Evolutionary conservation across 2,888 invertebrate genomes (phyloP), one percentile per base, ranked within the genome.

Genomic region (Hedychridium roseum): DNA sequence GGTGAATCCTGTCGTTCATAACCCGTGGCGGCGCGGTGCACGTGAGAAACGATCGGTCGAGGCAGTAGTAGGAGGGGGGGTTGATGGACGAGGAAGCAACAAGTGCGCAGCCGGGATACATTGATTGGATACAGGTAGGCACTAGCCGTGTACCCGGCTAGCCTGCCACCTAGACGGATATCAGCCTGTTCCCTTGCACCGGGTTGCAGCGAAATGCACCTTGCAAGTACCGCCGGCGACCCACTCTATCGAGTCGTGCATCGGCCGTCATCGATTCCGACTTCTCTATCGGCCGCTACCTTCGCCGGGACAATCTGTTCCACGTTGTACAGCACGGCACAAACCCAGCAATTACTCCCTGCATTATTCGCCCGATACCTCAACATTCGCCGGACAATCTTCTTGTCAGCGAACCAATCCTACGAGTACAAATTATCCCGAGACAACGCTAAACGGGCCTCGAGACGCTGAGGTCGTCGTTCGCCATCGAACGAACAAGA

Each of bases 91-190:
- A 50, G 50, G 57, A 45, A 45, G 43, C 41, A 50, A 49, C 49
- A 43, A 16, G 37, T 43, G 32, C 9, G 31, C 45, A 45, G 37
- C 47, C 37, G 41, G 50, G 44, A 41, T 26, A 43, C 52, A 50
- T 59, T 59, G 65, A 65, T 65, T 63, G 63, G 63, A 45, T 65
- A 60, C 55, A 54, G 63, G n/a, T n/a, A n/a, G n/a, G 57, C 41
- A 32, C 44, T 49, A 56, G 54, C 50, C 54, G 58, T 63, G n/a
- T 63, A 38, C 57, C 58, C n/a, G n/a, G 57, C 48, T 59, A 51
- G 57, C 60, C n/a, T 60, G 60, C 50, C 60, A 61, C 60, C 60
- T 60, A 57, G 52, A 52, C 54, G 51, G 59, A 60, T 60, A 54
- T 57, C 51, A 47, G 9, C 28, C n/a, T 9, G 2, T 28, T 28